A percentile compares a stretch with the other conserved stretches of the same genome.
Evolutionary conservation across 2,113 vertebrate species (phyloP).

Genomic region (Procapra przewalskii): DNA sequence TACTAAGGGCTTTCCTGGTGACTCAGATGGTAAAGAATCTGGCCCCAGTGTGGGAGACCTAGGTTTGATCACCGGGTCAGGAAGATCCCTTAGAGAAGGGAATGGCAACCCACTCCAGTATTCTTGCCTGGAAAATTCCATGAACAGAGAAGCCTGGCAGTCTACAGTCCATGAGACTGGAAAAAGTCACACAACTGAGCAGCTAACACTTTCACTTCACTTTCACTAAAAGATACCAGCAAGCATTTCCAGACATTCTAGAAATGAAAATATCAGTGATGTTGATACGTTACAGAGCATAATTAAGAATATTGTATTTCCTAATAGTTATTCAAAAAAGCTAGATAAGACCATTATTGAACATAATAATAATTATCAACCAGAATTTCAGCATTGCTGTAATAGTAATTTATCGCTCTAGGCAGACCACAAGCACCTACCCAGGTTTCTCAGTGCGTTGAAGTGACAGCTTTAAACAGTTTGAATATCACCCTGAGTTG

Average conservation of each 20-base stretch:
- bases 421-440: not conserved
- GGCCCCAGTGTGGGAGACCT: not conserved
- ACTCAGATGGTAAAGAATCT: not conserved
- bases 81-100: not conserved
- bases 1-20: not conserved
- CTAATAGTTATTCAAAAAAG: not conserved
- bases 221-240: not conserved
- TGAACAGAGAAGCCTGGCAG: not conserved
- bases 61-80: not conserved
- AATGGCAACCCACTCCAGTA: not conserved
- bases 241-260: not conserved
- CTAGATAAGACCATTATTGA: not conserved
- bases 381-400: not conserved
- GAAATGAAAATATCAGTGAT: not conserved
- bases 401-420: not conserved
- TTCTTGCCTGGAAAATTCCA: not conserved
- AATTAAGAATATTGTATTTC: not conserved
- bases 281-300: not conserved
- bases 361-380: not conserved
- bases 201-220: not conserved
- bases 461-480: not conserved
- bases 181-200: not conserved
- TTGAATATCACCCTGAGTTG: not conserved
- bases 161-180: not conserved
- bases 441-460: not conserved